These are phyloP conservation scores for Nezara viridula DNA, from an alignment of 2,888 invertebrate species.

Conservation along the genomic window DNA sequence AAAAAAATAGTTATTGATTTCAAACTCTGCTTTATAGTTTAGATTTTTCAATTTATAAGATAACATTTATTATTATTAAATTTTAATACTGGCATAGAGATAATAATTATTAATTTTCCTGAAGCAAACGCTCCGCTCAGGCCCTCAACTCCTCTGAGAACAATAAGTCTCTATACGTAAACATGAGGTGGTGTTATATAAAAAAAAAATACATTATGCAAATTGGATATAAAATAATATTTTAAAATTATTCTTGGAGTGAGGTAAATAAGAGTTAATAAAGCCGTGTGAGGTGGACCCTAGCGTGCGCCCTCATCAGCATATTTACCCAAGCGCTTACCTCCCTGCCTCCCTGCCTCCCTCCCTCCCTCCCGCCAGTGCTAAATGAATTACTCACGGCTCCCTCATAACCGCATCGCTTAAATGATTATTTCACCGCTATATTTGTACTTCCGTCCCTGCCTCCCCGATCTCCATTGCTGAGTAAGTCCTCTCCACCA, in stretches of 20 bases:
- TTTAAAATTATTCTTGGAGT: slow-evolving; percentile 9
- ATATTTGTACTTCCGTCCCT: slow-evolving; percentile 40
- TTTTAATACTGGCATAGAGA: not conserved
- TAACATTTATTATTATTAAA: not conserved
- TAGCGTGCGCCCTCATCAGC: slow-evolving; percentile 43
- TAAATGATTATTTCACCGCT: slow-evolving; percentile 51
- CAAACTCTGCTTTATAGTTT: too few relatives aligned
- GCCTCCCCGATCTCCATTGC: not conserved
- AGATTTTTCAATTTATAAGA: too few relatives aligned
- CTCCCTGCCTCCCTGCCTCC: not conserved
- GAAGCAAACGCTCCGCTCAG: not conserved
- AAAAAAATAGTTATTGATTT: too few relatives aligned
- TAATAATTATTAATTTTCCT: not conserved
- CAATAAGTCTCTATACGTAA: slow-evolving; percentile 36
- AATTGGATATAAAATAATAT: slow-evolving; percentile 47
- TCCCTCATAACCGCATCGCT: slow-evolving; percentile 47
- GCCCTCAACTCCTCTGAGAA: slow-evolving; percentile 13
- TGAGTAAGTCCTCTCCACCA: not conserved
- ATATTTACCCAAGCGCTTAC: slow-evolving; percentile 48
- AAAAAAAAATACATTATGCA: slow-evolving; percentile 28
- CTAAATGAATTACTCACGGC: slow-evolving; percentile 44
- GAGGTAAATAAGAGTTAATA: slow-evolving; percentile 40
- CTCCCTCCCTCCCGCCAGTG: not conserved
- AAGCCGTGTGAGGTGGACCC: not conserved
- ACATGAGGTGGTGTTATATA: not conserved